A percentile compares a stretch with the other conserved stretches of the same genome.
Evolutionary conservation across 2,888 invertebrate genomes (phyloP).

Genomic region (Platycheirus albimanus): DNA sequence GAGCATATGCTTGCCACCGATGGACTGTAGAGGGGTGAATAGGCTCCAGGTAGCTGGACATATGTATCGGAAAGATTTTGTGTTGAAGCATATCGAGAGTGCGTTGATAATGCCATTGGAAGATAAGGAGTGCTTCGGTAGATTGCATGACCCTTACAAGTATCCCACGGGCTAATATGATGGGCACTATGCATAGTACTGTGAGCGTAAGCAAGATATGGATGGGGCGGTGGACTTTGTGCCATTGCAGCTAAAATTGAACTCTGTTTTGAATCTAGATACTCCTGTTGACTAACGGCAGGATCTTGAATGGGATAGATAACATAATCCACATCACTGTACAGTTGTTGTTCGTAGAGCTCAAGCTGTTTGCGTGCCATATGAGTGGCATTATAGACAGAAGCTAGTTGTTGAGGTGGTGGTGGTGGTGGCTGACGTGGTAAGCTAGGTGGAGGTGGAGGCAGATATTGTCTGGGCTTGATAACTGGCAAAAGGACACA

Average conservation of each 20-base stretch:
- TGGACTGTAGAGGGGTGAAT: slow-evolving; percentile 87
- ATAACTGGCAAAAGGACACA: slow-evolving; percentile 86
- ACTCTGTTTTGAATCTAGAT: slow-evolving; percentile 92
- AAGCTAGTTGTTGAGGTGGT: slow-evolving; percentile 86
- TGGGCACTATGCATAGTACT: slow-evolving; percentile 79
- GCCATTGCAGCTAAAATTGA: slow-evolving; percentile 87
- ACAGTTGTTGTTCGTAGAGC: slow-evolving; percentile 93
- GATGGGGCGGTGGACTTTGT: slow-evolving; percentile 84
- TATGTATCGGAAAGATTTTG: slow-evolving; percentile 91
- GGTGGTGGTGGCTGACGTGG: slow-evolving; percentile 86
- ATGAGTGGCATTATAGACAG: slow-evolving; percentile 88
- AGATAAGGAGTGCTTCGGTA: slow-evolving; percentile 93
- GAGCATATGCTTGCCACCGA: slow-evolving; percentile 87
- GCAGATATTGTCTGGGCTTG: slow-evolving; percentile 85
- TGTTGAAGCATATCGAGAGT: slow-evolving; percentile 90
- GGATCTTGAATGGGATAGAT: slow-evolving; percentile 96
- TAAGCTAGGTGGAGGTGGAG: slow-evolving; percentile 88
- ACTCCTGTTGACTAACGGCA: slow-evolving; percentile 94
- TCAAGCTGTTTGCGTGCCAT: slow-evolving; percentile 90
- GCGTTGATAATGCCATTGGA: slow-evolving; percentile 86
- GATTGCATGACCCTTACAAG: slow-evolving; percentile 88
- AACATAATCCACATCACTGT: slow-evolving; percentile 95
- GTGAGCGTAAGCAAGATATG: slow-evolving; percentile 85
- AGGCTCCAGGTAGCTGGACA: slow-evolving; percentile 86
- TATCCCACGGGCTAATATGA: slow-evolving; percentile 80